These are phyloP conservation scores for Harpalus rufipes DNA, from an alignment of 2,888 invertebrate species.

Conservation along the genomic window DNA sequence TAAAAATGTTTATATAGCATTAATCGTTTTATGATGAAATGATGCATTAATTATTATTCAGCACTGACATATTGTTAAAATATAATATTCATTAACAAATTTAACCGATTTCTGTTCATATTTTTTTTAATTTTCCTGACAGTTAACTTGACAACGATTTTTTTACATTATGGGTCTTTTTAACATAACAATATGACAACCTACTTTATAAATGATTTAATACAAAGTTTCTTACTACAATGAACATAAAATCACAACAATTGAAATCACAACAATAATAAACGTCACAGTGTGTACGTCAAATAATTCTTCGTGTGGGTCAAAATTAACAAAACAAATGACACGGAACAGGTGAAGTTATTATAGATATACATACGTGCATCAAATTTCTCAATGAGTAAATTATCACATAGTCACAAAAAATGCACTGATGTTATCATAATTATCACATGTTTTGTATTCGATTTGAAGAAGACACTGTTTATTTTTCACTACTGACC, in stretches of 20 bases:
- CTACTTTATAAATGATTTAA: neutral
- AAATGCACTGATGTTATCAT: constrained; percentile 65
- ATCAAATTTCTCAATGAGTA: constrained; percentile 47
- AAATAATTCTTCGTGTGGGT: constrained; percentile 61
- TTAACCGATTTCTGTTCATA: constrained; percentile 9
- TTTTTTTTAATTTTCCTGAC: constrained; percentile 15
- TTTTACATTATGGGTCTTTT: neutral
- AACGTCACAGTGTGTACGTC: constrained; percentile 62
- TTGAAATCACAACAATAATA: constrained; percentile 43
- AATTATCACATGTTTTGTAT: constrained; percentile 71
- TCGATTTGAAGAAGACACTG: constrained; percentile 67
- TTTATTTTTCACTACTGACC: constrained; percentile 72
- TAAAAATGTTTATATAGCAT: constrained; percentile 17
- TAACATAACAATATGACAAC: constrained; percentile 33
- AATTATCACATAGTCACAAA: constrained; percentile 61
- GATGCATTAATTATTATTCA: constrained; percentile 23
- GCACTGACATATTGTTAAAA: constrained; percentile 32
- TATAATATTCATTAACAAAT: constrained; percentile 10
- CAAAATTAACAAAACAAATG: constrained; percentile 66
- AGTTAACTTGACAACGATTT: neutral
- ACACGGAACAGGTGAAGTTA: constrained; percentile 44
- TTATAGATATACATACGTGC: constrained; percentile 60
- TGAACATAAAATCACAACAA: constrained; percentile 26
- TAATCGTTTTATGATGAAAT: constrained; percentile 10
- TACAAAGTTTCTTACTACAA: constrained; percentile 11